These are phyloP conservation scores for Psophia crepitans DNA, from an alignment of 2,113 vertebrate species.

Conservation along the genomic window DNA sequence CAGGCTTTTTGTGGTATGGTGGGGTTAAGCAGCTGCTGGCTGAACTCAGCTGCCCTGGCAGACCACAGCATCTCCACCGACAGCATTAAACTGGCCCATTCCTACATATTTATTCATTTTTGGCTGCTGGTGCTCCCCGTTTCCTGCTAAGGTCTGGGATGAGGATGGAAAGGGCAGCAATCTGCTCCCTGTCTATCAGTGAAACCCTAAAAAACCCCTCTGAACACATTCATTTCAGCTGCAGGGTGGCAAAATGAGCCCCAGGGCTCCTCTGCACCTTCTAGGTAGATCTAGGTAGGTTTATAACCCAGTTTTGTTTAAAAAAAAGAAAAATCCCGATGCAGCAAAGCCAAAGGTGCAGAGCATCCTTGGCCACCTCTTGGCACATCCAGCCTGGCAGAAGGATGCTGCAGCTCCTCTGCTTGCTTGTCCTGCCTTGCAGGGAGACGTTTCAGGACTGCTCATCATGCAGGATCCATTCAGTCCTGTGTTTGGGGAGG, in stretches of 20 bases:
- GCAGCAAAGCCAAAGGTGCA: accelerated
- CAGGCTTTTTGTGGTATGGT: not conserved
- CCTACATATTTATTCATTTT: not conserved
- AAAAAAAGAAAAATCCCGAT: not conserved
- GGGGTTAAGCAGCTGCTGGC: not conserved
- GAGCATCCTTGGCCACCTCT: not conserved
- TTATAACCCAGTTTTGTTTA: not conserved
- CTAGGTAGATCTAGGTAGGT: too few species aligned
- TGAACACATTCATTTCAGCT: not conserved
- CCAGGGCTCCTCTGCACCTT: not conserved
- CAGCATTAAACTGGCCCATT: too few species aligned
- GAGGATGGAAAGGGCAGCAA: not conserved
- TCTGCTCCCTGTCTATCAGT: accelerated
- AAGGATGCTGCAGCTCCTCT: not conserved
- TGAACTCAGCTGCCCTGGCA: not conserved
- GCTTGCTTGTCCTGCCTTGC: not conserved
- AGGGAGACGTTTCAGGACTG: not conserved
- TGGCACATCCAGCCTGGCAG: not conserved
- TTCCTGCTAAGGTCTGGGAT: not conserved
- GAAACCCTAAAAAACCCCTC: not conserved
- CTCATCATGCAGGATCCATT: not conserved
- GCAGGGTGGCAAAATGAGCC: not conserved
- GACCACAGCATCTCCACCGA: not conserved
- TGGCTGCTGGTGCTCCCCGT: not conserved
- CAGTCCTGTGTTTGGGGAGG: not conserved